Evolutionary conservation across 2,113 vertebrate species (phyloP).

Genomic region (Haemorhous mexicanus): DNA sequence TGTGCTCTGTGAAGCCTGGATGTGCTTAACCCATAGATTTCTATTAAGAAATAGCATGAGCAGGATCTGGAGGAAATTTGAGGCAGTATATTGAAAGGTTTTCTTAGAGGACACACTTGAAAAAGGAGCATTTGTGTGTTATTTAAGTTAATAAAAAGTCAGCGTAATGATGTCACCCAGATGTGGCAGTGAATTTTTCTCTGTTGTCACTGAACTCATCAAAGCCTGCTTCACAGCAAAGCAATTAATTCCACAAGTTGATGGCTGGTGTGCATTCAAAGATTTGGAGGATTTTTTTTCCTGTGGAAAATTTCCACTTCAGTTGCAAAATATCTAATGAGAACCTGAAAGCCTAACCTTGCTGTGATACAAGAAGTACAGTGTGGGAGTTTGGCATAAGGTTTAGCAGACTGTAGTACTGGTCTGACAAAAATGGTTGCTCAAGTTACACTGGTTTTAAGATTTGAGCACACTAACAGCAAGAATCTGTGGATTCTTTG

Average conservation of each 20-base stretch:
- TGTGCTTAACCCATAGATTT: neutral
- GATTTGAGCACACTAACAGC: neutral
- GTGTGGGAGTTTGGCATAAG: neutral
- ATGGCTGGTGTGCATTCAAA: neutral
- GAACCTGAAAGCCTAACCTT: neutral
- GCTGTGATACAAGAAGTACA: neutral
- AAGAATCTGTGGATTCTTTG: neutral
- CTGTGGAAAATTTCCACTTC: neutral
- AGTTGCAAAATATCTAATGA: neutral
- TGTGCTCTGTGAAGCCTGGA: neutral
- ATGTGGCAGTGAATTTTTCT: neutral
- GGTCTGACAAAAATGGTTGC: neutral
- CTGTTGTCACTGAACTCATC: neutral
- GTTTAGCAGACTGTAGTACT: neutral
- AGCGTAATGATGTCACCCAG: fast-evolving
- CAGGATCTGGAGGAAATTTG: neutral
- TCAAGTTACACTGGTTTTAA: neutral
- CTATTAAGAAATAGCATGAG: neutral
- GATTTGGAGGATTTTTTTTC: neutral
- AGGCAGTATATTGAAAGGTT: neutral
- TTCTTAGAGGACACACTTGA: neutral
- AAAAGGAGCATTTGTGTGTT: neutral
- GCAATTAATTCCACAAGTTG: neutral
- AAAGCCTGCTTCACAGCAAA: neutral
- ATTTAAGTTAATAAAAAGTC: neutral